Percentiles rank a stretch among this genome's conserved stretches.
Conservation (phyloP, 2,113 vertebrate genomes). For the Dunckerocampus dactyliophorus region DNA sequence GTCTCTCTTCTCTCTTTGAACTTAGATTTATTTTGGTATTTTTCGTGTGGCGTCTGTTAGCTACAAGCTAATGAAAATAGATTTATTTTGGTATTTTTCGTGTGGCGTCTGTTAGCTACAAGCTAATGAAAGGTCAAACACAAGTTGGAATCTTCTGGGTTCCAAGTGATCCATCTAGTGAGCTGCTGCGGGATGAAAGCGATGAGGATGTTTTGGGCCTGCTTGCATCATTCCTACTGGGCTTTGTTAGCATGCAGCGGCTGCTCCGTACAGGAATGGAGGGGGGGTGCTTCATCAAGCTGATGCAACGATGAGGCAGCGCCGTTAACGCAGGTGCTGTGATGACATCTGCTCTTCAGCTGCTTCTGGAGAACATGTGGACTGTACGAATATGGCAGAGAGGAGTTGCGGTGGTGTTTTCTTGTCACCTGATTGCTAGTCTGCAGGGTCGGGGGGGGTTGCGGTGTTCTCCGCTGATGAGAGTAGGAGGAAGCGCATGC, state of each 20-base stretch:
- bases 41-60: too few relatives aligned
- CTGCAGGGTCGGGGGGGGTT: conserved; percentile 22
- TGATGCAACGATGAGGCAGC: conserved; percentile 65
- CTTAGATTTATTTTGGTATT: too few relatives aligned
- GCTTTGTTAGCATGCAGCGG: conserved; percentile 15
- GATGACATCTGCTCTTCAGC: conserved; percentile 13
- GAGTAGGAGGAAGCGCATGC: conserved; percentile 51
- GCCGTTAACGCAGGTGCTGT: conserved; percentile 43
- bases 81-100: too few relatives aligned
- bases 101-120: too few relatives aligned
- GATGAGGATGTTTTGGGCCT: conserved; percentile 40
- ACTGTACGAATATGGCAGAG: too few relatives aligned
- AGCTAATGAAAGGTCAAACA: too few relatives aligned
- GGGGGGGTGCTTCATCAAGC: conserved; percentile 49
- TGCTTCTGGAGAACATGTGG: conserved; percentile 2
- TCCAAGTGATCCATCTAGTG: conserved; percentile 40
- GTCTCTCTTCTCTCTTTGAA: too few relatives aligned
- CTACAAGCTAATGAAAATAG: too few relatives aligned
- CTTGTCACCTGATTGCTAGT: neutral
- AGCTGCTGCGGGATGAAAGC: conserved; percentile 38
- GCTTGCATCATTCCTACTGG: conserved; percentile 51
- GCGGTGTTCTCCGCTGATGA: conserved; percentile 34
- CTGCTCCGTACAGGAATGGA: conserved; percentile 27
- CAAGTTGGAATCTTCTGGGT: neutral
- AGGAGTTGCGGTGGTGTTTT: conserved; percentile 3